A percentile compares a stretch with the other conserved stretches of the same genome.
Evolutionary conservation across 2,888 invertebrate species (phyloP).

Genomic region (Alcis repandata): DNA sequence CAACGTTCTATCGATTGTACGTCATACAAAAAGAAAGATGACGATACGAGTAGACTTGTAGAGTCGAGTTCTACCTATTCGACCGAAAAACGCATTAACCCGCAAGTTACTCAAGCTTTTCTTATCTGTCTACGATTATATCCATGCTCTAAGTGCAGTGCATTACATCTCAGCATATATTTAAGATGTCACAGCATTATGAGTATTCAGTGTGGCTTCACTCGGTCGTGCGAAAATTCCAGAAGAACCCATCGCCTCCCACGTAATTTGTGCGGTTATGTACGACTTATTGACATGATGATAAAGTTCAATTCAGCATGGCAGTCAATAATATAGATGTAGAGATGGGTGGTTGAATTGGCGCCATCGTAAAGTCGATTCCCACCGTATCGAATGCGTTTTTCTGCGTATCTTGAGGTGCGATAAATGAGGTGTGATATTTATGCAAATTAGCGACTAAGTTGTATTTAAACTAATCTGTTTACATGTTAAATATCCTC

Average conservation of each 20-base stretch:
- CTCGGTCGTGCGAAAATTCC: conserved; percentile 26
- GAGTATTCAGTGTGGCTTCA: not conserved
- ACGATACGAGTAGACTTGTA: too few species aligned
- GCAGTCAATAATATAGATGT: not conserved
- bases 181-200: conserved; percentile 8
- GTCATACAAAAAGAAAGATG: too few species aligned
- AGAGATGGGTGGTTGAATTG: conserved; percentile 4
- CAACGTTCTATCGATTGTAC: too few species aligned
- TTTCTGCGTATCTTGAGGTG: conserved; percentile 23
- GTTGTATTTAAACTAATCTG: not conserved
- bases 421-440: conserved; percentile 24
- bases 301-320: conserved; percentile 4
- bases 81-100: too few species aligned
- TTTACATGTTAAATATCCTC: too few species aligned
- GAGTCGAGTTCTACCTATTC: too few species aligned
- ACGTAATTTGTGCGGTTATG: not conserved
- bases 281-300: not conserved
- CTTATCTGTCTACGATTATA: not conserved
- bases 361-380: conserved; percentile 17
- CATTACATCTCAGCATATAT: not conserved
- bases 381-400: conserved; percentile 25
- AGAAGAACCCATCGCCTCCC: conserved; percentile 10
- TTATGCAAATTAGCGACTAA: conserved; percentile 19
- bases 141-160: conserved; percentile 15
- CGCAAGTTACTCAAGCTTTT: too few species aligned